Base-by-base conservation (phyloP, 2,888 invertebrate genomes). In the Syrista parreyssii region DNA sequence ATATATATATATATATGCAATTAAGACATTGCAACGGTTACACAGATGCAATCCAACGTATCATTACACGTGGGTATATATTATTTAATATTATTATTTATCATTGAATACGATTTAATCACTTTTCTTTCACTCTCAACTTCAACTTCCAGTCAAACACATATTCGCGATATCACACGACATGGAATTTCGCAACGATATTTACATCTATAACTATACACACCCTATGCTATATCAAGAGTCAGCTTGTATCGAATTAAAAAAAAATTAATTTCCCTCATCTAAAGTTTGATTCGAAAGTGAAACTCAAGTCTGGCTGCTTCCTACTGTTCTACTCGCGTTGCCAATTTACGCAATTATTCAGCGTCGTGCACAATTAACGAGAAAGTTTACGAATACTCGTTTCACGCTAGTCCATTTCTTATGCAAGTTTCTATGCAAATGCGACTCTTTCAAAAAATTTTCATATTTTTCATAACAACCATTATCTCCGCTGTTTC, bases 61-160 rank as follows among this genome's bases (percentile, higher is more conserved):
- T 86, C 80, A 86, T 83, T 84, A 83, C 77, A 77, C 79, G 71
- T 33, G 31, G 30, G 11, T 55, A 55, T 55, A 33, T 34, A 71
- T 71, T 71, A 71, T 71, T 71, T 71, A 71, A 71, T 71, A 33
- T 1, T 11, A 71, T 71, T 71, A 71, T 71, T 71, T 71, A 71
- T 71, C 30, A 55, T 55, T 55, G 30, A 78, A 71, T 76, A 79
- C 83, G 78, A 80, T 78, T 79, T 77, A 79, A 80, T 78, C 78
- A 69, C 55, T 69, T 71, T 75, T 79, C 76, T 80, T 79, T 31
- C 75, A 35, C 77, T 34, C 35, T 12, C 23, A 23, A 71, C 33
- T 71, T 33, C 71, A 15, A 71, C 33, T 71, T 71, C 15, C 71
- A 31, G 71, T 23, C 55, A 6, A 23, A 15, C 55, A 9, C 55